Base-by-base conservation (phyloP, 2,797 vertebrate genomes). In the Dromococcyx pavoninus region DNA sequence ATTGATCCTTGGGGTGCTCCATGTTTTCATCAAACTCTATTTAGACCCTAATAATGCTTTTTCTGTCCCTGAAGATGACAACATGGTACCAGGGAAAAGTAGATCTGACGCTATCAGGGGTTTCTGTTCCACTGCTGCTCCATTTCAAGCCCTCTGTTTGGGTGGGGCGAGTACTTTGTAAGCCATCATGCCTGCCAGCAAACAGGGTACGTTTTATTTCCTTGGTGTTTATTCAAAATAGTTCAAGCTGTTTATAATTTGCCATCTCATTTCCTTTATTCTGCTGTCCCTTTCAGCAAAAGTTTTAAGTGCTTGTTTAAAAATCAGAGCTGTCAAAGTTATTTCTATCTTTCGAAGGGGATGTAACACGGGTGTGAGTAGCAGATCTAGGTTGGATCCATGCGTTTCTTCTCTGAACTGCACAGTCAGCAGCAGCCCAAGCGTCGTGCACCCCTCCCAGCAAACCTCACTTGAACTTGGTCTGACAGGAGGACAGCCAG, bases 211-310 rank as follows among this genome's bases (percentile, higher is more conserved):
- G 10, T 94, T 93, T 93, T 88, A 79, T 84, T 94, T 88, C 74
- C 65, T 88, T 4, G 0, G 70, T 88, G 71, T 93, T 95, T 92
- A 43, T 89, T 86, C 85, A 46, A 91, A 92, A 85, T 72, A 1
- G 80, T 91, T 96, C 91, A 91, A 93, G 89, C 92, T 93, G 91
- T 84, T 96, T 77, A 33, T 90, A 95, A 65, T 94, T 92, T 89
- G 86, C 50, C 88, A 66, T 67, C 71, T 73, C 82, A 35, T 94
- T 97, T 93, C 79, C 62, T 90, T 96, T 85, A 75, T 78, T 85
- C 65, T 62, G 43, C 79, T 94, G 86, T 91, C 82, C 70, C 79
- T 92, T 96, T 86, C 76, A 96, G 91, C 76, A 69, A 7, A 86
- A 19, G 69, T 37, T 83, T 91, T 91, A 73, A 69, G 82, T 58